Evolutionary conservation across 2,113 vertebrate genomes (phyloP), one percentile per base, ranked within the genome.

Genomic region (Catharus fuscescens): DNA sequence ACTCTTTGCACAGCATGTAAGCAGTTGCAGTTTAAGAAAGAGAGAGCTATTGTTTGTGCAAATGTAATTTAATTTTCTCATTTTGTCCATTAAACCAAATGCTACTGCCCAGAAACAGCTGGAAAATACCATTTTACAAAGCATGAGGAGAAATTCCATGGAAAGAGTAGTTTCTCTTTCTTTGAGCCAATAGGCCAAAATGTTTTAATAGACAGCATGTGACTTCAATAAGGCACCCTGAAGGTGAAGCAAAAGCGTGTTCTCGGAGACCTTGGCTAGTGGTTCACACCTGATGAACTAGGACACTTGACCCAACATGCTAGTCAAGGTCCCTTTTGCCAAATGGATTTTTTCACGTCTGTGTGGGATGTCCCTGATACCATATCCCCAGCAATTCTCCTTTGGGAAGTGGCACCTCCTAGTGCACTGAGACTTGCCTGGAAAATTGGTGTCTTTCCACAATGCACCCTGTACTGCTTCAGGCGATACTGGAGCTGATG

Each of bases 401-500:
- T 28, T 40, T 45, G 45, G n/a, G 31, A 65, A 16, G 12, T 53
- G 48, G 8, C 26, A 36, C 23, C 19, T 92, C 32, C 24, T 45
- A 13, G 10, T 40, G 32, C 2, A 1, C 14, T 18, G 7, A 47
- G 47, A n/a, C 18, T 54, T 57, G 12, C 62, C n/a, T 62, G 15
- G 28, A 61, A 86, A 77, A 73, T 20, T 4, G 14, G 6, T 90
- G 26, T 60, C 18, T 60, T 47, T 40, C 45, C 40, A 67, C 26
- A 45, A 14, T 90, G 28, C 10, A 72, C 44, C 16, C 18, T 31
- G 2, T 54, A 29, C 8, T 50, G 12, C 47, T 85, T 10, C 59
- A 54, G 71, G n/a, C 14, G 25, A 16, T n/a, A 18, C 34, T 70
- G 17, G 45, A 14, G 2, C 21, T 21, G 52, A 5, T 0, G 1